phyloP scores from a whole-genome alignment of 2,113 vertebrate species.

The Rhinolophus sinicus region DNA sequence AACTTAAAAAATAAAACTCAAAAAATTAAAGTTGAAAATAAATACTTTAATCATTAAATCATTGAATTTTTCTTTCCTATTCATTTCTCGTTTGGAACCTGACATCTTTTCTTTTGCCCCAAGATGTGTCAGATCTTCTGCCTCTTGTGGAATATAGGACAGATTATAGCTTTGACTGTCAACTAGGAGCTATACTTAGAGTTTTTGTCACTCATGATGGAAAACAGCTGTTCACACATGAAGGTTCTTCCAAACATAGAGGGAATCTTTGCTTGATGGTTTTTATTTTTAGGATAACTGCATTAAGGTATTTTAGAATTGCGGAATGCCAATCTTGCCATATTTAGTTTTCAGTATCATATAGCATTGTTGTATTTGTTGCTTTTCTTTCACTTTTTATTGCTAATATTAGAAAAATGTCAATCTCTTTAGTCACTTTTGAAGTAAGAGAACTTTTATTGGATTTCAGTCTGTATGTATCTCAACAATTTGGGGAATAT shows the following conservation, averaged over 20 bases:
- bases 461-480: neutral
- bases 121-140: neutral
- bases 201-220: neutral
- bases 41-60: neutral
- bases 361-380: neutral
- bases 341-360: neutral
- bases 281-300: neutral
- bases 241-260: neutral
- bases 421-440: neutral
- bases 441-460: neutral
- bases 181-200: neutral
- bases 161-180: neutral
- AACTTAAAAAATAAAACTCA: neutral
- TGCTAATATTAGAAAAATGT: neutral
- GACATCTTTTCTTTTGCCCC: neutral
- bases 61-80: neutral
- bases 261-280: neutral
- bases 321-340: neutral
- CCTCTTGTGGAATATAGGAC: neutral
- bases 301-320: neutral
- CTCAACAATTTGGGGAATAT: neutral
- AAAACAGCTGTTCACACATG: neutral
- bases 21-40: conserved; percentile 17
- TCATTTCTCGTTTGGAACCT: neutral
- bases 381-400: neutral